Conservation (phyloP, 2,888 invertebrate genomes). For the Listrodromus nycthemerus region DNA sequence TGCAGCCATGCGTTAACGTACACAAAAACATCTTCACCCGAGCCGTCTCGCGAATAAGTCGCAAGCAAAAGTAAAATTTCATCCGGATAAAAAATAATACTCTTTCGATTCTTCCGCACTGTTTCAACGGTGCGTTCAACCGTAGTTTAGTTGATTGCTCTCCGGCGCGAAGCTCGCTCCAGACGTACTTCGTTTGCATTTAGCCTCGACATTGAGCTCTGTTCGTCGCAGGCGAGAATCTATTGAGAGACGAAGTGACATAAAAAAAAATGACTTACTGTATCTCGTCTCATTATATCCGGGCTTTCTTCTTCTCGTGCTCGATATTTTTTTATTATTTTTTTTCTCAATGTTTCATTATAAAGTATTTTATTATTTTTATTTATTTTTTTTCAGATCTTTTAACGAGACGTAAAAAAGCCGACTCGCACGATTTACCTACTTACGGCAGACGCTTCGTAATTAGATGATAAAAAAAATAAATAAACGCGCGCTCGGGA, state of each 20-base stretch:
- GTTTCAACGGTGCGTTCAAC: neutral
- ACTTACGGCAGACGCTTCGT: neutral
- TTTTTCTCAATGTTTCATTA: too few species aligned
- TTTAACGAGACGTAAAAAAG: neutral
- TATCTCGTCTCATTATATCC: neutral
- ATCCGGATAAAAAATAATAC: neutral
- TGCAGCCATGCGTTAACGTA: neutral
- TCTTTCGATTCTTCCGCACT: slow-evolving; percentile 1
- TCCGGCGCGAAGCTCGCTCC: neutral
- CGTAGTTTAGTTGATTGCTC: slow-evolving; percentile 31
- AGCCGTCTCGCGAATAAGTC: neutral
- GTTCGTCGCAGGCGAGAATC: slow-evolving; percentile 16
- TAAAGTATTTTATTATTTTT: neutral
- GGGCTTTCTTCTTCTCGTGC: neutral
- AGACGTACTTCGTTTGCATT: slow-evolving; percentile 27
- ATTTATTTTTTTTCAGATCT: neutral
- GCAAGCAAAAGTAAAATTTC: neutral
- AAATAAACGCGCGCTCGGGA: neutral
- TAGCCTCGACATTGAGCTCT: neutral
- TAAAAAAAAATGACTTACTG: neutral
- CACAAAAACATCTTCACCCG: neutral
- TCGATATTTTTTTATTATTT: neutral
- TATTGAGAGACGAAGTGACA: neutral
- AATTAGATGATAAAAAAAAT: neutral
- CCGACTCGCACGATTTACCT: neutral